These are phyloP conservation scores for Drosophila simulans DNA, from an alignment of 1,140 invertebrate species.

Conservation along the genomic window DNA sequence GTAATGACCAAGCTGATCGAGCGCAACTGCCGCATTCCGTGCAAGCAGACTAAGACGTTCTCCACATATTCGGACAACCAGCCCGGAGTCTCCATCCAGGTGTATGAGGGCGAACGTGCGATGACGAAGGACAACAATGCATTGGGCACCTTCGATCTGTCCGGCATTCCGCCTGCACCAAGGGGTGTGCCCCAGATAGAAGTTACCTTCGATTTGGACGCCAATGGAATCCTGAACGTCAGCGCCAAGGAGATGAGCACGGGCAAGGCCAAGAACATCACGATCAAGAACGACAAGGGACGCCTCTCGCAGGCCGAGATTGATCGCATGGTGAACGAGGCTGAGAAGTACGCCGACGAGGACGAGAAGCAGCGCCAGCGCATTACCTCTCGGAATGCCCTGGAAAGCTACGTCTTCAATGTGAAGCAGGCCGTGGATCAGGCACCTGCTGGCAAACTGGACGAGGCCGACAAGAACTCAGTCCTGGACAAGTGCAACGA, in stretches of 20 bases:
- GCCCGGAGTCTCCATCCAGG: slow-evolving; percentile 89
- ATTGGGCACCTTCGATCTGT: slow-evolving; percentile 91
- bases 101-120: slow-evolving; percentile 77
- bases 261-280: slow-evolving; percentile 89
- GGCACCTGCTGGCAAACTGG: slow-evolving; percentile 84
- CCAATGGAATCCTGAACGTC: slow-evolving; percentile 88
- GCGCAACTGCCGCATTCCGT: slow-evolving; percentile 88
- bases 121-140: slow-evolving; percentile 92
- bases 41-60: slow-evolving; percentile 88
- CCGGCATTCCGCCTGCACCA: slow-evolving; percentile 92
- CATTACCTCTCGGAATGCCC: slow-evolving; percentile 86
- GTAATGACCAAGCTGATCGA: slow-evolving; percentile 89
- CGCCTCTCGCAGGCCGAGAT: slow-evolving; percentile 92
- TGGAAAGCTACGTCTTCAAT: slow-evolving; percentile 91
- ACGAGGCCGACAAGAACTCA: slow-evolving; percentile 87
- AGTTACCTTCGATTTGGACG: slow-evolving; percentile 88
- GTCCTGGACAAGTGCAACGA: slow-evolving; percentile 86
- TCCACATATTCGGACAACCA: slow-evolving; percentile 90
- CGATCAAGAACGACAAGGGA: slow-evolving; percentile 94
- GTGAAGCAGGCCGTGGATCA: slow-evolving; percentile 87
- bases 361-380: slow-evolving; percentile 89
- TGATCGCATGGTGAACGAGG: slow-evolving; percentile 85
- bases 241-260: slow-evolving; percentile 86
- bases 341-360: slow-evolving; percentile 84
- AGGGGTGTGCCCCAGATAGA: slow-evolving; percentile 92